Conservation (phyloP, 2,797 vertebrate species). For the Premnoplex brunnescens region DNA sequence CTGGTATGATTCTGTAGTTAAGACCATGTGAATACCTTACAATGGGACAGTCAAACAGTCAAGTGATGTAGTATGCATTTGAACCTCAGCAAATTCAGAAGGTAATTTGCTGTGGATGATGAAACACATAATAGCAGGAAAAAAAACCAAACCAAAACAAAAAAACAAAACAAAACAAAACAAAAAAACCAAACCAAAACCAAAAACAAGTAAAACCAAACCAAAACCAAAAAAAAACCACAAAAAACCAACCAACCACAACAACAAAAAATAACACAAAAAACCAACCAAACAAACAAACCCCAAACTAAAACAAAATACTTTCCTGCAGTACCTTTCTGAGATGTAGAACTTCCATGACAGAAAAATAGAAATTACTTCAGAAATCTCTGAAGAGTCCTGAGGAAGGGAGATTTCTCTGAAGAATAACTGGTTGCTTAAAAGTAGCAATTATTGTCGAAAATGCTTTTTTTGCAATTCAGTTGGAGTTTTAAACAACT, state of each 20-base stretch:
- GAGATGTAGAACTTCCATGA: neutral
- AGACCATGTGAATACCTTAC: neutral
- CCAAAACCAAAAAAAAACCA: neutral
- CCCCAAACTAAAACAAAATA: neutral
- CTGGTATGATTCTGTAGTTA: neutral
- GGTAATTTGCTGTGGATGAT: neutral
- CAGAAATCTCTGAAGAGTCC: neutral
- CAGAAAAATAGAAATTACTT: neutral
- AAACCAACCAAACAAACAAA: neutral
- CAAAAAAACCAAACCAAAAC: neutral
- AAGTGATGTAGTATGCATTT: neutral
- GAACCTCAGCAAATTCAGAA: neutral
- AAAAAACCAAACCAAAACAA: neutral
- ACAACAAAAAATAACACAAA: no score
- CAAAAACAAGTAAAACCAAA: neutral
- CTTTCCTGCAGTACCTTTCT: neutral
- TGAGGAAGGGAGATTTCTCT: neutral
- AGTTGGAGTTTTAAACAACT: neutral
- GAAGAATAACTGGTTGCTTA: slow-evolving; percentile 33
- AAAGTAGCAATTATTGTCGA: slow-evolving; percentile 42
- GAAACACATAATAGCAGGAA: neutral
- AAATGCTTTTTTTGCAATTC: neutral
- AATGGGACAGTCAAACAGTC: neutral
- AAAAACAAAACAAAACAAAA: neutral
- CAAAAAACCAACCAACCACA: neutral